Conservation (phyloP, 1,140 invertebrate genomes). For the Trissolcus basalis region DNA sequence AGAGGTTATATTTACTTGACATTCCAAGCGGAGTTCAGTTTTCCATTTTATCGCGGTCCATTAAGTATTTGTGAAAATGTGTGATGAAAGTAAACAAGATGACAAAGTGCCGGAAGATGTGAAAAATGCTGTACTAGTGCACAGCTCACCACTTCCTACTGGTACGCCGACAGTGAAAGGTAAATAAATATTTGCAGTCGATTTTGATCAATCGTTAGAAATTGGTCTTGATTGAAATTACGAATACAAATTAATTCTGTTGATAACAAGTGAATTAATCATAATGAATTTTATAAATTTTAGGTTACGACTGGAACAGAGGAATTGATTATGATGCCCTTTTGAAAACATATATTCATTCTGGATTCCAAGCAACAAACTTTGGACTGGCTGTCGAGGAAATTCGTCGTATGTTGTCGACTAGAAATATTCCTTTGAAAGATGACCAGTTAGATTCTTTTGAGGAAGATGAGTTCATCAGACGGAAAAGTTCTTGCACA, state of each 20-base stretch:
- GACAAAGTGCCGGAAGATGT: conserved; percentile 62
- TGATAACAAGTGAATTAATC: too few species aligned
- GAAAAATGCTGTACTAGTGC: conserved; percentile 81
- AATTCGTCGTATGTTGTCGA: conserved; percentile 93
- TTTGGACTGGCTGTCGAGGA: conserved; percentile 93
- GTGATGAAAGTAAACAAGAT: conserved; percentile 12
- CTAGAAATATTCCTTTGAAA: conserved; percentile 80
- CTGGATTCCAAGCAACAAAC: conserved; percentile 97
- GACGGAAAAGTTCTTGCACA: conserved; percentile 89
- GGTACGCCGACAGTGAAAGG: conserved; percentile 82
- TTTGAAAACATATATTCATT: conserved; percentile 86
- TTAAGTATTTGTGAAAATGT: conserved; percentile 22
- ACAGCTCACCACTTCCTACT: conserved; percentile 79
- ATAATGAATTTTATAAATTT: conserved; percentile 34
- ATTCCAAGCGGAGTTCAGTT: neutral
- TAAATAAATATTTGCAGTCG: conserved; percentile 3
- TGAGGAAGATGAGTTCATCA: conserved; percentile 88
- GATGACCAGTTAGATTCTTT: conserved; percentile 81
- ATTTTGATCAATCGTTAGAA: too few species aligned
- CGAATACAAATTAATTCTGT: too few species aligned
- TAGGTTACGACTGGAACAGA: conserved; percentile 94
- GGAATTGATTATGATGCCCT: conserved; percentile 92
- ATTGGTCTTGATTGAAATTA: too few species aligned
- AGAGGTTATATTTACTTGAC: neutral
- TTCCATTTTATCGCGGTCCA: neutral